These are phyloP conservation scores for Amphipyra tragopoginis DNA, from an alignment of 2,888 invertebrate genomes.

Conservation along the genomic window DNA sequence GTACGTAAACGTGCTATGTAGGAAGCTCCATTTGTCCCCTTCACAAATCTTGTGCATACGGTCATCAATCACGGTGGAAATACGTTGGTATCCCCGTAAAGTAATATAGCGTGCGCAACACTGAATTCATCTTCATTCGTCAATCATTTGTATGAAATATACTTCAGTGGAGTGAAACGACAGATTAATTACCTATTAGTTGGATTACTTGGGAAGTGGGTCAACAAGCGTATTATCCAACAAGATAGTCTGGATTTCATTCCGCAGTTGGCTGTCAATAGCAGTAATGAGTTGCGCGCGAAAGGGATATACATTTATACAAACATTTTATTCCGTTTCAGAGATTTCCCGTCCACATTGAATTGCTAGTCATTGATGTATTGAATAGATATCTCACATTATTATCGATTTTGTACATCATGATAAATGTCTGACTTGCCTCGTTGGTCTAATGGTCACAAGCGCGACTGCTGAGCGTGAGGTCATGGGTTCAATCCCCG, in stretches of 20 bases:
- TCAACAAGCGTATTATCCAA: constrained; percentile 64
- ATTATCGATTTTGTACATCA: not conserved
- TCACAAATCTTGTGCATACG: constrained; percentile 29
- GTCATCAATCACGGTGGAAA: constrained; percentile 43
- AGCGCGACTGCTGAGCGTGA: too few species aligned
- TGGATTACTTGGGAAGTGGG: constrained; percentile 63
- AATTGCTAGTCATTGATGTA: constrained; percentile 13
- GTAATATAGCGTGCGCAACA: constrained; percentile 24
- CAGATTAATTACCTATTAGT: constrained; percentile 65
- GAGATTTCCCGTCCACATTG: constrained; percentile 19
- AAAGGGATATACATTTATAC: constrained; percentile 43
- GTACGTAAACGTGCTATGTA: constrained; percentile 13
- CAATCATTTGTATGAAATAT: constrained; percentile 43
- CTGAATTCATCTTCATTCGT: constrained; percentile 43
- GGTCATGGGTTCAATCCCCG: too few species aligned
- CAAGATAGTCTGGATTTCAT: constrained; percentile 60
- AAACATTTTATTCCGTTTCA: constrained; percentile 38
- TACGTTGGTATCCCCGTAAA: constrained; percentile 15
- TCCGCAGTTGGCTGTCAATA: constrained; percentile 64
- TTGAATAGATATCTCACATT: constrained; percentile 10
- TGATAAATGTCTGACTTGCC: too few species aligned
- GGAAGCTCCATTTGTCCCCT: constrained; percentile 22
- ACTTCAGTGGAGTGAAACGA: constrained; percentile 47
- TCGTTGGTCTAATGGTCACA: too few species aligned
- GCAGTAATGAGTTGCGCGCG: constrained; percentile 55